phyloP scores from a whole-genome alignment of 2,888 invertebrate genomes.

The Arrhopalites spinosus region DNA sequence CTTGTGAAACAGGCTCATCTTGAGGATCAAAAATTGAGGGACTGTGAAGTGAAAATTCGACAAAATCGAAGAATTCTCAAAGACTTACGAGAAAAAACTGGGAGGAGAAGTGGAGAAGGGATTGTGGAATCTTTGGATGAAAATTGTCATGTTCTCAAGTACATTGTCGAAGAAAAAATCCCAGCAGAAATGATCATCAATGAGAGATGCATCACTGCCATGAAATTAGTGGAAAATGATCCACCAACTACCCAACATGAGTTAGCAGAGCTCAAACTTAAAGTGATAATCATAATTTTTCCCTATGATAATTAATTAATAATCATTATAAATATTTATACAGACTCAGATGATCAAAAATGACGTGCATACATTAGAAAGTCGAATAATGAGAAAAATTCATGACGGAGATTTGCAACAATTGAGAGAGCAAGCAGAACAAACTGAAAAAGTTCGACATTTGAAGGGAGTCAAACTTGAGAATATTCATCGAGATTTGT shows the following conservation, averaged over 20 bases:
- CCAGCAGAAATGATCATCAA: slow-evolving; percentile 24
- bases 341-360: slow-evolving; percentile 20
- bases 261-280: background rate
- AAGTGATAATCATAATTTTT: no score
- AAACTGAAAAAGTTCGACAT: slow-evolving; percentile 6
- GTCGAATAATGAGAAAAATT: slow-evolving; percentile 20
- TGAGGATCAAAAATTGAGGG: slow-evolving; percentile 23
- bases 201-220: slow-evolving; percentile 25
- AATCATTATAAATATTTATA: no score
- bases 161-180: slow-evolving; percentile 25
- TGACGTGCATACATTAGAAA: slow-evolving; percentile 20
- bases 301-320: no score
- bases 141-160: slow-evolving; percentile 23
- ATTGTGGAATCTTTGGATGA: slow-evolving; percentile 28
- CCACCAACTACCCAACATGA: slow-evolving; percentile 23
- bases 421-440: slow-evolving; percentile 21
- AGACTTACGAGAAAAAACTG: slow-evolving; percentile 17
- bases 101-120: slow-evolving; percentile 13
- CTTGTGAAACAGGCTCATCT: slow-evolving; percentile 22
- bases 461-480: slow-evolving; percentile 9
- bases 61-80: slow-evolving; percentile 12
- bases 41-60: slow-evolving; percentile 9
- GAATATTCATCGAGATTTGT: slow-evolving; percentile 13
- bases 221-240: slow-evolving; percentile 31
- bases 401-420: slow-evolving; percentile 25